Percentiles rank a stretch among this genome's conserved stretches.
Conservation (phyloP, 2,113 vertebrate genomes). For the Corydoras sp. region DNA sequence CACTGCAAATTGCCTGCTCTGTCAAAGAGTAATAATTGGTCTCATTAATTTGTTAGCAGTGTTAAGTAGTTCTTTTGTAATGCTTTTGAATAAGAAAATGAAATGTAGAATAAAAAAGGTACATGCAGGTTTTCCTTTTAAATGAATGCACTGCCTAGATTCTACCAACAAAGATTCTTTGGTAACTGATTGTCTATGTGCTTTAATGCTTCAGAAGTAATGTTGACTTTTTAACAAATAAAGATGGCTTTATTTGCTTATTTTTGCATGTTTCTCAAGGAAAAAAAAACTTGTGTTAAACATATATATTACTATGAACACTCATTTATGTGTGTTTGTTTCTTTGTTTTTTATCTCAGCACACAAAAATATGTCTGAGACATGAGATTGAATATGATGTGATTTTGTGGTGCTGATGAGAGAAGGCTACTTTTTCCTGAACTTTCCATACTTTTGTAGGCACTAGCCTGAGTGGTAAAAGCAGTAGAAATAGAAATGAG, state of each 20-base stretch:
- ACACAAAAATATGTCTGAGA: too few species aligned
- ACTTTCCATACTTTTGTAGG: background rate
- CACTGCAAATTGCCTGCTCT: background rate
- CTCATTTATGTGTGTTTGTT: too few species aligned
- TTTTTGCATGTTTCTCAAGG: too few species aligned
- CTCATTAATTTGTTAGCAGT: background rate
- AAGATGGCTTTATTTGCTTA: too few species aligned
- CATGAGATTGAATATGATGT: too few species aligned
- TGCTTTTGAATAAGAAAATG: background rate
- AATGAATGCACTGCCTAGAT: background rate
- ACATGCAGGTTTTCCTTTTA: background rate
- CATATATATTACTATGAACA: too few species aligned
- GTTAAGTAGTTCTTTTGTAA: background rate
- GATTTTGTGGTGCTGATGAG: background rate
- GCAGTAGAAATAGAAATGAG: constrained; percentile 36
- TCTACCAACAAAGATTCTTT: background rate
- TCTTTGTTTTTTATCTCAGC: too few species aligned
- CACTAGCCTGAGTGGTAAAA: constrained; percentile 35
- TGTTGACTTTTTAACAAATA: too few species aligned
- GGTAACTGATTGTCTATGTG: background rate
- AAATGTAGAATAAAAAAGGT: background rate
- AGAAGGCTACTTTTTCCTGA: background rate
- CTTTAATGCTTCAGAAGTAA: background rate
- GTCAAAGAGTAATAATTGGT: background rate
- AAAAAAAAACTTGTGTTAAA: too few species aligned